Conservation (phyloP, 2,113 vertebrate species). For the Phrynocephalus versicolor region DNA sequence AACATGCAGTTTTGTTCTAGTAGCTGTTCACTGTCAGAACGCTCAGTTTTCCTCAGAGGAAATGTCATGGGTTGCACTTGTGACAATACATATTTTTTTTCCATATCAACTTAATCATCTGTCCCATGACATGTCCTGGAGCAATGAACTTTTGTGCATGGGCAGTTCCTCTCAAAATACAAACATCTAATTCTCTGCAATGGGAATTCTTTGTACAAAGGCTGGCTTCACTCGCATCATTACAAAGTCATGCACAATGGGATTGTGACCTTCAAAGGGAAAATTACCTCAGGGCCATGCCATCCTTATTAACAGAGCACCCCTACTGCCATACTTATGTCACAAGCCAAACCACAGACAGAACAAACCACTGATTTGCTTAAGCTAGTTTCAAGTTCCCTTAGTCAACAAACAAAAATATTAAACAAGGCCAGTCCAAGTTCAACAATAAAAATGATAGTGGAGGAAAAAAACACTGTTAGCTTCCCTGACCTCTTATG, state of each 20-base stretch:
- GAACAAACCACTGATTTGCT: conserved; percentile 25
- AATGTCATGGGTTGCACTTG: neutral
- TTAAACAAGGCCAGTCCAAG: conserved; percentile 50
- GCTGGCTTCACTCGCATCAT: conserved; percentile 11
- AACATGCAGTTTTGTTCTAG: neutral
- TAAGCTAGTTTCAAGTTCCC: conserved; percentile 2
- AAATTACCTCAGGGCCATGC: neutral
- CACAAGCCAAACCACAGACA: neutral
- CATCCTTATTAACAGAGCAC: neutral
- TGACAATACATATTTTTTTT: neutral
- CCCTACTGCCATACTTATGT: neutral
- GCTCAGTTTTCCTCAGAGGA: neutral
- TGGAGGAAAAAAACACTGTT: conserved; percentile 13
- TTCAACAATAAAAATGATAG: conserved; percentile 27
- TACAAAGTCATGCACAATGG: conserved; percentile 17
- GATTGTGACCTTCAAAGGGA: neutral
- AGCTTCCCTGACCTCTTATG: too few relatives aligned
- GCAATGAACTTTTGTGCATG: neutral
- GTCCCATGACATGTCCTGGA: neutral
- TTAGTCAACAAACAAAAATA: conserved; percentile 39
- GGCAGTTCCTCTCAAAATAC: conserved; percentile 25
- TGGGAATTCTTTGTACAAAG: neutral
- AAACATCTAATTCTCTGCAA: conserved; percentile 3
- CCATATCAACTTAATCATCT: neutral
- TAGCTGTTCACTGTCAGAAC: neutral